Percentiles rank a stretch among this genome's conserved stretches.
Evolutionary conservation across 2,888 invertebrate genomes (phyloP).

Genomic region (Patella ulyssiponensis): DNA sequence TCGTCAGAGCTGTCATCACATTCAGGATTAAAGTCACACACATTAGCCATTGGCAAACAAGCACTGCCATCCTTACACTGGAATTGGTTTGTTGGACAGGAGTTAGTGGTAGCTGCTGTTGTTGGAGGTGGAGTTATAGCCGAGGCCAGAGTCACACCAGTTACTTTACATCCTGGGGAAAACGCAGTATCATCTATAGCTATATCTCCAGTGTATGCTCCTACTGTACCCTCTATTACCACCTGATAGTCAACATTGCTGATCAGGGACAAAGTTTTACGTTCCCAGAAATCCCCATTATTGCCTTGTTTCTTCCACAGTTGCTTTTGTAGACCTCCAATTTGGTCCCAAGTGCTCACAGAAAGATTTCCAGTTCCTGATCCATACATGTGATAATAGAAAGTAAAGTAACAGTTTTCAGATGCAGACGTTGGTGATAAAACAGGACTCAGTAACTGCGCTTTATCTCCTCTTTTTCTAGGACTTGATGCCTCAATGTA

Average conservation of each 20-base stretch:
- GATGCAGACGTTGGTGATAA: constrained; percentile 35
- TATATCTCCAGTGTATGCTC: constrained; percentile 56
- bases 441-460: constrained; percentile 65
- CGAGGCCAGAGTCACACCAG: constrained; percentile 45
- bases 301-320: constrained; percentile 52
- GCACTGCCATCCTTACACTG: constrained; percentile 48
- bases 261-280: constrained; percentile 48
- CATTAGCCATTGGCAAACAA: constrained; percentile 50
- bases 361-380: constrained; percentile 55
- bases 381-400: constrained; percentile 65
- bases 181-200: constrained; percentile 67
- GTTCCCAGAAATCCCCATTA: constrained; percentile 57
- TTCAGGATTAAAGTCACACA: constrained; percentile 60
- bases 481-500: constrained; percentile 64
- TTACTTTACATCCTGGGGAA: constrained; percentile 49
- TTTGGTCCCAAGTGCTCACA: constrained; percentile 49
- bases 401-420: constrained; percentile 48
- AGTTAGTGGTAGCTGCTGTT: constrained; percentile 42
- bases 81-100: constrained; percentile 47
- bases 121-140: constrained; percentile 48
- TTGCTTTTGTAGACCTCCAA: constrained; percentile 39
- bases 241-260: constrained; percentile 55
- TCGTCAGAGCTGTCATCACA: constrained; percentile 62
- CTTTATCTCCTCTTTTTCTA: constrained; percentile 54
- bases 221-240: constrained; percentile 60